Percentiles rank a stretch among this genome's conserved stretches.
phyloP scores from a whole-genome alignment of 1,140 invertebrate genomes.

The Drosophila bipectinata region DNA sequence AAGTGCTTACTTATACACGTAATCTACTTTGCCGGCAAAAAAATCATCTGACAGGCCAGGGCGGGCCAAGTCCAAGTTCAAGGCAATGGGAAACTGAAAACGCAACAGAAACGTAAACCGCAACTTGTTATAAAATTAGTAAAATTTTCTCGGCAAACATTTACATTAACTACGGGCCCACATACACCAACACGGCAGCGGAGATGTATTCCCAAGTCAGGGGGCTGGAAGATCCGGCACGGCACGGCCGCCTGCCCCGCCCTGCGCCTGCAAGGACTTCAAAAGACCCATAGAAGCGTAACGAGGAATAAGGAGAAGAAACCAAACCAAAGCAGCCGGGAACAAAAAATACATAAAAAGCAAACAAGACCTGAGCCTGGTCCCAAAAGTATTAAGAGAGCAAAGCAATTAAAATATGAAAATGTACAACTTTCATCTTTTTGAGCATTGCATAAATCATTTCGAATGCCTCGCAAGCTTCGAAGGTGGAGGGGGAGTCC shows the following conservation, averaged over 20 bases:
- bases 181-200: constrained; percentile 17
- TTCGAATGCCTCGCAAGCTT: constrained; percentile 63
- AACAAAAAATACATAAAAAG: constrained; percentile 40
- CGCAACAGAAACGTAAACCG: constrained; percentile 74
- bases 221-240: constrained; percentile 5
- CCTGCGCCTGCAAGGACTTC: constrained; percentile 47
- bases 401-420: constrained; percentile 83
- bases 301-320: constrained; percentile 49
- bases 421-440: constrained; percentile 83
- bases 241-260: not conserved
- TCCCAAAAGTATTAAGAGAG: constrained; percentile 82
- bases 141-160: constrained; percentile 81
- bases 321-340: constrained; percentile 16
- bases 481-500: not conserved
- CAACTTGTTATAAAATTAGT: constrained; percentile 83
- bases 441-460: constrained; percentile 83
- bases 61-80: not conserved
- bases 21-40: constrained; percentile 66
- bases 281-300: constrained; percentile 79
- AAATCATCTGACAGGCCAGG: constrained; percentile 30
- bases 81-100: constrained; percentile 60
- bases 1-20: constrained; percentile 80
- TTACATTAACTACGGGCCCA: constrained; percentile 76
- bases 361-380: constrained; percentile 49
- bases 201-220: constrained; percentile 20